phyloP scores from a whole-genome alignment of 2,888 invertebrate species.

The Fragum fragum region DNA sequence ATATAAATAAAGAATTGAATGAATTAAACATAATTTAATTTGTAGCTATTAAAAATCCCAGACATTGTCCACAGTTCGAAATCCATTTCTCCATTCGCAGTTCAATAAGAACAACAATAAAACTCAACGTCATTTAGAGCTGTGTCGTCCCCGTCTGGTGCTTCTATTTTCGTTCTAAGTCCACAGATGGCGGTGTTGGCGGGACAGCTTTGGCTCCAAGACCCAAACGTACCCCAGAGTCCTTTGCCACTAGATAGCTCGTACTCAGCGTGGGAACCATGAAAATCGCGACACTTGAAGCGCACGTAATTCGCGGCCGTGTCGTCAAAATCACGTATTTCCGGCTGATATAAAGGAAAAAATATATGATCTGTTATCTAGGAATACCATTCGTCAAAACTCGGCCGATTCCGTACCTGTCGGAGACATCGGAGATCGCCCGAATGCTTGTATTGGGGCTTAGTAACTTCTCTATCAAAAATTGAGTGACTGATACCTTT shows the following conservation, averaged over 20 bases:
- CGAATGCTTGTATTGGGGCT: too few relatives aligned
- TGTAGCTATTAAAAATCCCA: too few relatives aligned
- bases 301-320: conserved; percentile 5
- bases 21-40: too few relatives aligned
- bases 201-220: conserved; percentile 15
- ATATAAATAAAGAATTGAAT: too few relatives aligned
- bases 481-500: too few relatives aligned
- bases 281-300: conserved; percentile 11
- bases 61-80: too few relatives aligned
- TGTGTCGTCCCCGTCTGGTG: neutral
- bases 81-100: too few relatives aligned
- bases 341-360: neutral
- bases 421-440: too few relatives aligned
- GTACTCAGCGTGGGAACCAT: neutral
- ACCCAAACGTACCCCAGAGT: neutral
- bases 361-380: too few relatives aligned
- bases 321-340: neutral
- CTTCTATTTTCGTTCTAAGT: neutral
- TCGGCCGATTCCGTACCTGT: too few relatives aligned
- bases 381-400: too few relatives aligned
- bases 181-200: neutral
- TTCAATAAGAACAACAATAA: conserved; percentile 13
- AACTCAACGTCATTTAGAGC: conserved; percentile 1
- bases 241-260: neutral
- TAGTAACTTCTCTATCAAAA: too few relatives aligned